These are phyloP conservation scores for Drosophila sp. DNA, from an alignment of 1,140 invertebrate species.

Conservation along the genomic window DNA sequence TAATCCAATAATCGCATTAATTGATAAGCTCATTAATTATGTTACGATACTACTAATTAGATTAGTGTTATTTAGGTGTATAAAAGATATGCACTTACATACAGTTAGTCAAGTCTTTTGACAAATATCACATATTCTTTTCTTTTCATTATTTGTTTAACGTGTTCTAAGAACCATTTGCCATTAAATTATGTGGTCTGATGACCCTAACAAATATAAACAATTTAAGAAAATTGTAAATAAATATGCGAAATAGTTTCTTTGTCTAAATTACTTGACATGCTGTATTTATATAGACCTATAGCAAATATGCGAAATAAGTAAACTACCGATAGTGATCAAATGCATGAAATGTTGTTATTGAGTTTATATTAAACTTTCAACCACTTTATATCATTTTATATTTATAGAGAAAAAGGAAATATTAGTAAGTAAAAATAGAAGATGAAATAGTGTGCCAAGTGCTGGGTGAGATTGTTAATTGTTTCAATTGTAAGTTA, in stretches of 20 bases:
- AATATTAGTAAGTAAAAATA: background rate
- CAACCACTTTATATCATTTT: too few relatives aligned
- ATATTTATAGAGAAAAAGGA: background rate
- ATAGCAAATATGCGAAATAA: too few relatives aligned
- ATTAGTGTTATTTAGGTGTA: background rate
- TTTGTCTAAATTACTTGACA: too few relatives aligned
- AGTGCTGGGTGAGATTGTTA: background rate
- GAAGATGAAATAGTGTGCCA: background rate
- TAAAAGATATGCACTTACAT: background rate
- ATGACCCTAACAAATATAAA: too few relatives aligned
- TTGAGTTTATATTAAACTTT: background rate
- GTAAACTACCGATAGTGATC: background rate
- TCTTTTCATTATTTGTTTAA: too few relatives aligned
- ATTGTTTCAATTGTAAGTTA: background rate
- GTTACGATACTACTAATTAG: background rate
- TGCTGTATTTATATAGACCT: too few relatives aligned
- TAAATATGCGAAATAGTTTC: too few relatives aligned
- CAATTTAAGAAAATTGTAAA: too few relatives aligned
- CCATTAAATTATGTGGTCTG: too few relatives aligned
- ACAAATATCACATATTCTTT: too few relatives aligned
- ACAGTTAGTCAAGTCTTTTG: background rate
- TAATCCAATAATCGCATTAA: background rate
- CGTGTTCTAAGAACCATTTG: too few relatives aligned
- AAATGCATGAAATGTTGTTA: conserved; percentile 18
- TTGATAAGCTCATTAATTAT: background rate